These are phyloP conservation scores for Mercenaria mercenaria DNA, from an alignment of 1,140 invertebrate species.

Conservation along the genomic window DNA sequence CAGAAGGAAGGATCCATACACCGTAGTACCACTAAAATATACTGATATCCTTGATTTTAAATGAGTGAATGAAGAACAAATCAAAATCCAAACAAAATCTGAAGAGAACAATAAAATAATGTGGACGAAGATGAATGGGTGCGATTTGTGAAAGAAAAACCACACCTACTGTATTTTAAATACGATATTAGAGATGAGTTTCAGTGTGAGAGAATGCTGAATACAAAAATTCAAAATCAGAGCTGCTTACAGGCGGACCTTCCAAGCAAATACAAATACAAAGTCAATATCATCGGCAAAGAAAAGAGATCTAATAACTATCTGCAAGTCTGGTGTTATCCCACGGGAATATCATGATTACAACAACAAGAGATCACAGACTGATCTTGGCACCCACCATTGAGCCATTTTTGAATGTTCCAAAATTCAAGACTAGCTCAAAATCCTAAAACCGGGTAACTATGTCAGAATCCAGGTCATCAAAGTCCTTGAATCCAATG, in stretches of 20 bases:
- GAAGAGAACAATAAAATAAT: neutral
- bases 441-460: no score
- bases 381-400: no score
- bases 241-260: no score
- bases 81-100: neutral
- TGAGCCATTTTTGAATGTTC: no score
- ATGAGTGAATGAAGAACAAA: neutral
- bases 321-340: neutral
- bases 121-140: constrained; percentile 22
- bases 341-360: neutral
- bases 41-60: neutral
- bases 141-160: neutral
- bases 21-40: constrained; percentile 4
- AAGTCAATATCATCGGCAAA: neutral
- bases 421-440: no score
- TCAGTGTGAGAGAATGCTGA: neutral
- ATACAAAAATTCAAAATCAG: neutral
- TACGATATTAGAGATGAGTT: neutral
- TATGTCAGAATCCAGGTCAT: no score
- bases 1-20: constrained; percentile 36
- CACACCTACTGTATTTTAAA: constrained; percentile 4
- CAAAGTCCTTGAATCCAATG: no score
- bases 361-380: no score
- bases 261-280: neutral
- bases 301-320: neutral